phyloP scores from a whole-genome alignment of 1,140 invertebrate genomes.

The Portunus trituberculatus region DNA sequence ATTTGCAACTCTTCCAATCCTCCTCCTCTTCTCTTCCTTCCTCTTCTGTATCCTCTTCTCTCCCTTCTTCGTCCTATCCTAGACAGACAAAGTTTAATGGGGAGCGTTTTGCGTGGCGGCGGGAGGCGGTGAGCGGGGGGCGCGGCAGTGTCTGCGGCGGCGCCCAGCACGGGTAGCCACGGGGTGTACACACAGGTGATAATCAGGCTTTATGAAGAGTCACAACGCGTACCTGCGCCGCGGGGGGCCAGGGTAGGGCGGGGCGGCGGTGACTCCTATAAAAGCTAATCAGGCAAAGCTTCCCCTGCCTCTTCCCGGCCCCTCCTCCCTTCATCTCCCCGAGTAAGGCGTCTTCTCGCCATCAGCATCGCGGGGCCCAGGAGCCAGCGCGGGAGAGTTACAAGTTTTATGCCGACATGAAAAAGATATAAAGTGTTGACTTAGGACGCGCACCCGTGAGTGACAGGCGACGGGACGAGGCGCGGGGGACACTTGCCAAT shows the following conservation, averaged over 20 bases:
- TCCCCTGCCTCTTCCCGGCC: background rate
- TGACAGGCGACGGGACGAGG: background rate
- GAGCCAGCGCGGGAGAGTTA: background rate
- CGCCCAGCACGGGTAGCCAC: constrained; percentile 11
- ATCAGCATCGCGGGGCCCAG: background rate
- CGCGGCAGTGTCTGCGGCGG: background rate
- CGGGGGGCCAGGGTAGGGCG: background rate
- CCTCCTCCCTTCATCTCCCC: background rate
- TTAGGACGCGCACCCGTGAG: background rate
- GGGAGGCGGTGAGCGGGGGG: background rate
- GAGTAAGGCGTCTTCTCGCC: background rate
- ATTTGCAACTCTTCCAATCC: background rate
- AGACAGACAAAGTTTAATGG: background rate
- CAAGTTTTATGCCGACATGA: constrained; percentile 2
- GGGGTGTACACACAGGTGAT: constrained; percentile 34
- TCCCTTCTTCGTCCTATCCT: background rate
- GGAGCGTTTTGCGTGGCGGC: background rate
- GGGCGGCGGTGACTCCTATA: constrained; percentile 1
- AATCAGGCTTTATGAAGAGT: constrained; percentile 48
- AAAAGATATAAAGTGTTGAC: constrained; percentile 14
- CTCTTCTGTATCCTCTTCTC: background rate
- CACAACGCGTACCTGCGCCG: constrained; percentile 22
- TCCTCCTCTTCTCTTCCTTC: background rate
- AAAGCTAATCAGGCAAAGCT: constrained; percentile 22
- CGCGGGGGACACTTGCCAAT: background rate